Base-by-base conservation (phyloP, 2,113 vertebrate species). In the Gallinago media region DNA sequence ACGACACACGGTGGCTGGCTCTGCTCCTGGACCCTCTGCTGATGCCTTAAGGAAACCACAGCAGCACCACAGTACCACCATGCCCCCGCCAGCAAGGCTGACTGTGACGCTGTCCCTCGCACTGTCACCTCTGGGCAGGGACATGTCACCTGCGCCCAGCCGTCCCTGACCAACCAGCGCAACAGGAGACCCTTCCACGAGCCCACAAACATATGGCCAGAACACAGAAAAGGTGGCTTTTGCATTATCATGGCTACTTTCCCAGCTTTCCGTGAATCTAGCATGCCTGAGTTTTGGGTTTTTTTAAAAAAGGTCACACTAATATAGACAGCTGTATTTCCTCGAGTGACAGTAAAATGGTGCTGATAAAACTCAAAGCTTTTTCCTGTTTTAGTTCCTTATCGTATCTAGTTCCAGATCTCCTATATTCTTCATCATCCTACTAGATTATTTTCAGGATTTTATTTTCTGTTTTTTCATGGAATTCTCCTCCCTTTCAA, bases 51-150 rank as follows among this genome's bases (percentile, higher is more conserved):
- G 65, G n/a, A 34, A 67, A 23, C 31, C 7, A 23, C 2, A 50
- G 12, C 20, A 19, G 29, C 16, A 34, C 16, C 23, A 8, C 23
- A 12, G 42, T 1, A 18, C 6, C 14, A 8, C 3, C 36, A 14
- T 5, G 26, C 12, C 29, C 15, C 23, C 0, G 5, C 1, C 1
- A 27, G 67, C 1, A 4, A n/a, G 15, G 42, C 2, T 36, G 46
- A 2, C 12, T 8, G 23, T 8, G 25, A 20, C 25, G 2, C 34
- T 8, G 17, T 31, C 34, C 42, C 42, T 8, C 25, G 2, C 2
- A 8, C 6, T 5, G 1, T 17, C 47, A 13, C n/a, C 2, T 7
- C 59, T 17, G 38, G 29, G 9, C 42, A 23, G n/a, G 38, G 31
- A 6, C 0, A 14, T 4, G 16, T 32, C 26, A 5, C 26, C 26